Percentiles rank a stretch among this genome's conserved stretches.
phyloP scores from a whole-genome alignment of 2,888 invertebrate genomes.

The Phaedon cochleariae region DNA sequence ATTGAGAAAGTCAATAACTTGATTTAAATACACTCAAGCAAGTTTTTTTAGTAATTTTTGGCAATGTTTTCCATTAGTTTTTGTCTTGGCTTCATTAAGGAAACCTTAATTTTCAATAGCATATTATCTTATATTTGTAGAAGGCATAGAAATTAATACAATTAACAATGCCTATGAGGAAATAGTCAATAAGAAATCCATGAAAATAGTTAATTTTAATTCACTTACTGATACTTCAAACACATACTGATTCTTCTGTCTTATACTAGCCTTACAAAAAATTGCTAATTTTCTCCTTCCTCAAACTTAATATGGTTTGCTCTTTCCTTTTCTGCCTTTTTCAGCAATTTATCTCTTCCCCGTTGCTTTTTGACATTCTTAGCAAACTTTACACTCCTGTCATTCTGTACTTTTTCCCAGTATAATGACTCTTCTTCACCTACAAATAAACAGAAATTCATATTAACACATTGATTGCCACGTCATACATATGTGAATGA shows the following conservation, averaged over 20 bases:
- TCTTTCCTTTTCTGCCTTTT: slow-evolving; percentile 72
- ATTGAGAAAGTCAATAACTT: too few species aligned
- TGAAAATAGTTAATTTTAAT: background rate
- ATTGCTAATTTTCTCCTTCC: slow-evolving; percentile 54
- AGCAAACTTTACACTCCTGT: slow-evolving; percentile 66
- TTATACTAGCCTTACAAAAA: background rate
- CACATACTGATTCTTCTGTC: background rate
- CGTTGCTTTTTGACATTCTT: slow-evolving; percentile 65
- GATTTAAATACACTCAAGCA: too few species aligned
- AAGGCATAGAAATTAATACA: too few species aligned
- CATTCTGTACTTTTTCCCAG: slow-evolving; percentile 79
- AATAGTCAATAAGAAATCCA: too few species aligned
- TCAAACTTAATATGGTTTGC: slow-evolving; percentile 79
- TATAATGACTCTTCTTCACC: slow-evolving; percentile 77
- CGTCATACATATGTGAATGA: too few species aligned
- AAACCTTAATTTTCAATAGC: too few species aligned
- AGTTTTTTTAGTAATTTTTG: too few species aligned
- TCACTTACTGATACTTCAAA: background rate
- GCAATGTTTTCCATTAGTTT: too few species aligned
- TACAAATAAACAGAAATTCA: slow-evolving; percentile 60
- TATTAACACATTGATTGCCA: too few species aligned
- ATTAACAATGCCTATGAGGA: too few species aligned
- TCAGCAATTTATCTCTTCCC: slow-evolving; percentile 68
- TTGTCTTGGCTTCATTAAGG: too few species aligned
- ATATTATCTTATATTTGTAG: too few species aligned